Conservation (phyloP, 2,113 vertebrate species). For the Canis aureus region DNA sequence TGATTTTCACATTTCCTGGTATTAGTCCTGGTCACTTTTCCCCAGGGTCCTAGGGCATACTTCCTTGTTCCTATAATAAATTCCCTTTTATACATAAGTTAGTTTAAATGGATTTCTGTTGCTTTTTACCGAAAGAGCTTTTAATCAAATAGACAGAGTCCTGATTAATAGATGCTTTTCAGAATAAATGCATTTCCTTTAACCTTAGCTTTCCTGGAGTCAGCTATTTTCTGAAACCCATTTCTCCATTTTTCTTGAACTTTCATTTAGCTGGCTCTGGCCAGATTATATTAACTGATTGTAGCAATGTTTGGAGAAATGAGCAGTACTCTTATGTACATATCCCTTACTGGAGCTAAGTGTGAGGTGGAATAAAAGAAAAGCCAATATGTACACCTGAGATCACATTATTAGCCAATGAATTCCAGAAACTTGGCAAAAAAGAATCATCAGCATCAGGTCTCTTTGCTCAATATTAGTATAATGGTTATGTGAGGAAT, state of each 20-base stretch:
- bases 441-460: not conserved
- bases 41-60: not conserved
- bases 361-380: not conserved
- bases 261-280: conserved; percentile 62
- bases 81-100: conserved; percentile 67
- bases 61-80: conserved; percentile 69
- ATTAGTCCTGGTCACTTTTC: not conserved
- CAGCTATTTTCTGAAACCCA: conserved; percentile 74
- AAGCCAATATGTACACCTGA: not conserved
- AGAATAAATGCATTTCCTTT: conserved; percentile 80
- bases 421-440: not conserved
- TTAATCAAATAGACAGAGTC: conserved; percentile 80
- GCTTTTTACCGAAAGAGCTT: conserved; percentile 72
- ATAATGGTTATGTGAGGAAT: conserved; percentile 50
- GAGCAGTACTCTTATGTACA: not conserved
- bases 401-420: not conserved
- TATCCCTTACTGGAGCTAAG: not conserved
- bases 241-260: conserved; percentile 71
- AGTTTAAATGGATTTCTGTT: conserved; percentile 81
- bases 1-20: not conserved
- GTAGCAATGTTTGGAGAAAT: conserved; percentile 36
- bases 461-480: not conserved
- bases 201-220: conserved; percentile 74
- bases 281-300: conserved; percentile 67
- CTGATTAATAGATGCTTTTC: conserved; percentile 81